A percentile compares a stretch with the other conserved stretches of the same genome.
Conservation (phyloP, 2,113 vertebrate species). For the Pachycephala philippinensis region DNA sequence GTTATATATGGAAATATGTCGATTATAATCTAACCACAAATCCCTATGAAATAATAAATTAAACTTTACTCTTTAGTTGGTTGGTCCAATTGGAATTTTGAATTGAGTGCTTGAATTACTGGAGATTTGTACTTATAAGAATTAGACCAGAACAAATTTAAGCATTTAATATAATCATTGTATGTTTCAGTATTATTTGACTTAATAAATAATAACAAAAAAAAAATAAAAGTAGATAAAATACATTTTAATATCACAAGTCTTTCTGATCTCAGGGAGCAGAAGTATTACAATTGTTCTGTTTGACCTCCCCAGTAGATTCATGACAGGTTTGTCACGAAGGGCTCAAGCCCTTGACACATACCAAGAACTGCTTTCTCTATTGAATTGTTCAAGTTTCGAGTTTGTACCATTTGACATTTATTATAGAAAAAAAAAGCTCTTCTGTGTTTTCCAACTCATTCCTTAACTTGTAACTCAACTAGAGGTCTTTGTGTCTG, state of each 20-base stretch:
- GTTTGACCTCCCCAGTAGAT: neutral
- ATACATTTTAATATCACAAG: neutral
- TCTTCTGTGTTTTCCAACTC: neutral
- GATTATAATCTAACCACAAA: neutral
- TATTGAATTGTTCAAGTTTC: neutral
- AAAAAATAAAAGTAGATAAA: neutral
- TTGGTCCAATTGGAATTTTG: neutral
- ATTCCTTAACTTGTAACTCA: neutral
- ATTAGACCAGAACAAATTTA: neutral
- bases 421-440: neutral
- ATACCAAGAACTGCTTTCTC: neutral
- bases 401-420: neutral
- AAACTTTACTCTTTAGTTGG: neutral
- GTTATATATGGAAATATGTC: neutral
- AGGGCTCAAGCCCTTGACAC: neutral
- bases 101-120: neutral
- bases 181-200: neutral
- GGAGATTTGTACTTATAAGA: neutral
- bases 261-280: neutral
- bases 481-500: neutral
- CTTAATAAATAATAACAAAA: neutral
- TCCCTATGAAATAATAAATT: neutral
- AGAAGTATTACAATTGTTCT: rapidly evolving
- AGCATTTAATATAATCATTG: neutral
- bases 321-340: neutral